Evolutionary conservation across 2,797 vertebrate species (phyloP).

Genomic region (Myripristis murdjan): DNA sequence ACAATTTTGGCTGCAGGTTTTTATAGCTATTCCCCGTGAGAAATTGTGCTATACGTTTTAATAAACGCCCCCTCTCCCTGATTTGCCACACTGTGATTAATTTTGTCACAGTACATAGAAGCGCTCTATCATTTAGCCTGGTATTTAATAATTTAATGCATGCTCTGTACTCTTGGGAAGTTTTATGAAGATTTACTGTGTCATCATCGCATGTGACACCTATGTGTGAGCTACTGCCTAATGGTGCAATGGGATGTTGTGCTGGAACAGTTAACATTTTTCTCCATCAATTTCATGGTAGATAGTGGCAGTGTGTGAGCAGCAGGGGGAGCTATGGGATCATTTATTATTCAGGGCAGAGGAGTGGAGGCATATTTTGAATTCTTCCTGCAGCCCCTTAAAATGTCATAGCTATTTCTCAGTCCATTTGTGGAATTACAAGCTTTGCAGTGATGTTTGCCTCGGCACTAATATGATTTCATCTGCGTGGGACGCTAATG

Average conservation of each 20-base stretch:
- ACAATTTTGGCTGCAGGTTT: constrained; percentile 65
- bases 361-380: background rate
- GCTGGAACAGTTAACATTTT: background rate
- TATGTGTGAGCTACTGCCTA: constrained; percentile 30
- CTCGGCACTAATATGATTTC: too few species aligned
- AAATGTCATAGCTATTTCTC: too few species aligned
- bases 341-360: background rate
- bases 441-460: too few species aligned
- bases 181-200: constrained; percentile 56
- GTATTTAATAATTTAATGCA: constrained; percentile 72
- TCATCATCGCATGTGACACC: constrained; percentile 38
- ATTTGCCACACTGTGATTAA: constrained; percentile 73
- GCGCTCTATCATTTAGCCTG: constrained; percentile 61
- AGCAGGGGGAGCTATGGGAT: constrained; percentile 58
- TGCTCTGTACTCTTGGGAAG: constrained; percentile 52
- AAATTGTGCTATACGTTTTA: constrained; percentile 59
- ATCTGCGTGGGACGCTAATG: too few species aligned
- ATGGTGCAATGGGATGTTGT: constrained; percentile 17
- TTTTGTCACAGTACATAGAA: constrained; percentile 68
- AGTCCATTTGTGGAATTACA: too few species aligned
- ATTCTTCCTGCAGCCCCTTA: too few species aligned
- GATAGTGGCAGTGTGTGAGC: constrained; percentile 31
- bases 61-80: constrained; percentile 57
- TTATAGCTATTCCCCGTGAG: constrained; percentile 59
- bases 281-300: background rate